A percentile compares a stretch with the other conserved stretches of the same genome.
phyloP scores from a whole-genome alignment of 2,113 vertebrate species.

The Polyodon spathula region DNA sequence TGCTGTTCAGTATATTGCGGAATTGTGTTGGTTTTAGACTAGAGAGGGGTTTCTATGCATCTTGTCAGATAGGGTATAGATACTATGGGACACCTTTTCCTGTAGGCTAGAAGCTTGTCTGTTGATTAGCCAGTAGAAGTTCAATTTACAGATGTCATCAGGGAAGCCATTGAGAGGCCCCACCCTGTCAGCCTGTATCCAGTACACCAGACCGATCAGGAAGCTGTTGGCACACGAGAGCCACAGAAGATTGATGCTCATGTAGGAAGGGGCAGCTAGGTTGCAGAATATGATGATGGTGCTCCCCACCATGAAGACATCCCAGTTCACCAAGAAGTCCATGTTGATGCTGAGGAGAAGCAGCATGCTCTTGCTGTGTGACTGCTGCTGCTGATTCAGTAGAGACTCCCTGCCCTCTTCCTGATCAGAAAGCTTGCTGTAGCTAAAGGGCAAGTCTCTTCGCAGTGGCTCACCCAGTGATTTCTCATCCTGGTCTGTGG shows the following conservation, averaged over 20 bases:
- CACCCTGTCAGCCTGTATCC: slow-evolving; percentile 25
- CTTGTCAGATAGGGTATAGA: slow-evolving; percentile 9
- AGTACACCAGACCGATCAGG: slow-evolving; percentile 35
- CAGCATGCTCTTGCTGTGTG: not conserved
- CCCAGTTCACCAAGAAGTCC: slow-evolving; percentile 41
- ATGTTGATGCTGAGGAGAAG: slow-evolving; percentile 39
- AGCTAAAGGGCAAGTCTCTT: slow-evolving; percentile 25
- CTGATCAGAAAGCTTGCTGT: not conserved
- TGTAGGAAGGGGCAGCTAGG: slow-evolving; percentile 40
- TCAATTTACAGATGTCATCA: slow-evolving; percentile 42
- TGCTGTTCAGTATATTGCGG: too few relatives aligned
- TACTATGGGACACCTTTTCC: not conserved
- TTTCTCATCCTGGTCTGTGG: slow-evolving; percentile 16
- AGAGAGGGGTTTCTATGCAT: not conserved
- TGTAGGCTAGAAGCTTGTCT: not conserved
- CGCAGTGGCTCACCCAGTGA: not conserved
- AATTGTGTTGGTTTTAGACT: too few relatives aligned
- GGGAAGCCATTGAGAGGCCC: slow-evolving; percentile 27
- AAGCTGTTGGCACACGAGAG: slow-evolving; percentile 51
- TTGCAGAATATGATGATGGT: slow-evolving; percentile 18
- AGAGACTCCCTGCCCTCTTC: not conserved
- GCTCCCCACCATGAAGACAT: slow-evolving; percentile 36
- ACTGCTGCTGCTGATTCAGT: not conserved
- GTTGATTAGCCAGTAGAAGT: slow-evolving; percentile 44
- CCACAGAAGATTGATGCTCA: slow-evolving; percentile 50